Conservation (phyloP, 2,888 invertebrate species). For the Ochropleura leucogaster region DNA sequence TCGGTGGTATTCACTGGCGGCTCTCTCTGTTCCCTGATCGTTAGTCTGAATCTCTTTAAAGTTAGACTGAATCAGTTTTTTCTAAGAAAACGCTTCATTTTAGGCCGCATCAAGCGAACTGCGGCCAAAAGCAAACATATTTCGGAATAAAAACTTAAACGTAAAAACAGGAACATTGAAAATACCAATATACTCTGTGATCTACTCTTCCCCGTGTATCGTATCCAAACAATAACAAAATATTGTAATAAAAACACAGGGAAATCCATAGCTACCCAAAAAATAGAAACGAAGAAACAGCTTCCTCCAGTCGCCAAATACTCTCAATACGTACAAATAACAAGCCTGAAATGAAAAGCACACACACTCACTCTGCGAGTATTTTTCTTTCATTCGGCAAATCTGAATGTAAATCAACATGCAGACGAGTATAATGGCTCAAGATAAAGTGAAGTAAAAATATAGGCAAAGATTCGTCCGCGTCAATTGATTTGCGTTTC, state of each 20-base stretch:
- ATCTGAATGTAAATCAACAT: constrained; percentile 49
- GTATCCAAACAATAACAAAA: not conserved
- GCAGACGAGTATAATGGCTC: constrained; percentile 5
- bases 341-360: constrained; percentile 46
- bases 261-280: constrained; percentile 9
- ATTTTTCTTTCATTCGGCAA: constrained; percentile 46
- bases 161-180: not conserved
- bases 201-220: not conserved
- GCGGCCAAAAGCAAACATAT: no score
- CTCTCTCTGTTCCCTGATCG: no score
- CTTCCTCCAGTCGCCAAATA: constrained; percentile 29
- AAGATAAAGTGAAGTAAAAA: constrained; percentile 20
- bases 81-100: no score
- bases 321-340: constrained; percentile 45
- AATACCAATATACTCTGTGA: not conserved
- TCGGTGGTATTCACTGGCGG: no score
- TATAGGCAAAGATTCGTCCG: not conserved
- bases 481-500: not conserved
- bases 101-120: no score
- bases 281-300: constrained; percentile 32
- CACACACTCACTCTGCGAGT: constrained; percentile 14
- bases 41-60: no score
- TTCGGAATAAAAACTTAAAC: no score
- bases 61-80: no score
- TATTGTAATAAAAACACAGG: not conserved